Conservation (phyloP, 1,140 invertebrate species). For the Pseudomyrmex flavicornis region DNA sequence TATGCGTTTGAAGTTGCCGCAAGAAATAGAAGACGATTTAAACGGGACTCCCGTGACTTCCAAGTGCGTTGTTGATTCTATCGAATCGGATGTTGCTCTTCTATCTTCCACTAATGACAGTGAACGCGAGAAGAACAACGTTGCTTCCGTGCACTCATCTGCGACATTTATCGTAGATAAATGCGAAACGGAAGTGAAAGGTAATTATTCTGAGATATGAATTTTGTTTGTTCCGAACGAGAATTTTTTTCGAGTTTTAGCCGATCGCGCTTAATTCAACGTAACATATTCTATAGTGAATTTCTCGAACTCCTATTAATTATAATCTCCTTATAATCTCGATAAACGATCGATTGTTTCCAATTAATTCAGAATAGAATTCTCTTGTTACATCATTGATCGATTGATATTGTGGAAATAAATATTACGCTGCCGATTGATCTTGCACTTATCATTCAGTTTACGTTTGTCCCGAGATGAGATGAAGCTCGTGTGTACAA, state of each 20-base stretch:
- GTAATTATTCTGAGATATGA: too few species aligned
- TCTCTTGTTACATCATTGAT: too few species aligned
- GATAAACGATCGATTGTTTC: background rate
- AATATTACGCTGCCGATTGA: background rate
- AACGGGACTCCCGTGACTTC: background rate
- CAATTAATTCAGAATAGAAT: background rate
- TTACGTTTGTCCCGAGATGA: background rate
- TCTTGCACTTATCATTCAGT: too few species aligned
- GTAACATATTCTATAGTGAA: background rate
- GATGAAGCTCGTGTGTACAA: slow-evolving; percentile 21
- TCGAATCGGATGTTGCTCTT: background rate
- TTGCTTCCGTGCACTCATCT: background rate
- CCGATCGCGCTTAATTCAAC: background rate
- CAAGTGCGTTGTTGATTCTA: background rate
- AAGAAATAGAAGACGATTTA: background rate
- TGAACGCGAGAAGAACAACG: background rate
- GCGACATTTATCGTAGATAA: background rate
- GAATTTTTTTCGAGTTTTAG: background rate
- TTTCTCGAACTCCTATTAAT: background rate
- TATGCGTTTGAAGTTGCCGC: background rate
- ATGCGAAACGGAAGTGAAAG: background rate
- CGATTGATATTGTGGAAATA: background rate
- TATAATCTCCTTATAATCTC: background rate
- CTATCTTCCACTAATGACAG: background rate
- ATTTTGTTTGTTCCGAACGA: background rate